Evolutionary conservation across 2,888 invertebrate genomes (phyloP).

Genomic region (Drosophila picticornis): DNA sequence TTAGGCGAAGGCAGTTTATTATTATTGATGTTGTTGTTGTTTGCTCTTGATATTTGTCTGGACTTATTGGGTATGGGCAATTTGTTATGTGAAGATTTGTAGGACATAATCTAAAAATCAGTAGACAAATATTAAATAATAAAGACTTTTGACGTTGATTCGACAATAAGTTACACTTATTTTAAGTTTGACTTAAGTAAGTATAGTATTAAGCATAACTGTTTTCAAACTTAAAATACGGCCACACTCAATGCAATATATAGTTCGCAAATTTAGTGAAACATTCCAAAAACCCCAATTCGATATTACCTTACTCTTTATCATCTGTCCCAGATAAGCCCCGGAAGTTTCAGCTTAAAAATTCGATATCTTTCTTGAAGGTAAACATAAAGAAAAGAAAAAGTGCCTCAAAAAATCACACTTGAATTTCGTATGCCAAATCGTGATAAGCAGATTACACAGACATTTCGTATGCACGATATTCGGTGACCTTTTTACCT

Average conservation of each 20-base stretch:
- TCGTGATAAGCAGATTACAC: conserved; percentile 47
- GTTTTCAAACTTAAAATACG: not conserved
- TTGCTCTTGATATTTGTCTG: conserved; percentile 18
- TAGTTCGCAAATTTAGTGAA: no score
- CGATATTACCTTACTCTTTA: not conserved
- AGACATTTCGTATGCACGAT: conserved; percentile 65
- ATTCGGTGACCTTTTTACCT: conserved; percentile 4
- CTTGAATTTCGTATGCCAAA: conserved; percentile 30
- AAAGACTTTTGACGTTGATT: not conserved
- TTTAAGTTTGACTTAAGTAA: not conserved
- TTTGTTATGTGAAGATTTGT: conserved; percentile 6
- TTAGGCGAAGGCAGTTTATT: conserved; percentile 36
- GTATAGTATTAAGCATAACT: not conserved
- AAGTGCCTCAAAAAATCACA: conserved; percentile 20
- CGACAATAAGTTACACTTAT: not conserved
- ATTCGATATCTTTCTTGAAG: conserved; percentile 4
- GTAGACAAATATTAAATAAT: not conserved
- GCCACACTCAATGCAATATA: not conserved
- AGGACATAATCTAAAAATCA: not conserved
- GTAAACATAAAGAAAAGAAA: not conserved
- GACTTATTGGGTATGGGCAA: conserved; percentile 11
- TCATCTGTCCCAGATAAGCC: not conserved
- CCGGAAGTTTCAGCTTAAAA: not conserved
- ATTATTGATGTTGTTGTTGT: conserved; percentile 25
- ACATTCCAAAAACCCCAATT: not conserved